phyloP scores from a whole-genome alignment of 2,888 invertebrate species.

The Aleiodes testaceus region DNA sequence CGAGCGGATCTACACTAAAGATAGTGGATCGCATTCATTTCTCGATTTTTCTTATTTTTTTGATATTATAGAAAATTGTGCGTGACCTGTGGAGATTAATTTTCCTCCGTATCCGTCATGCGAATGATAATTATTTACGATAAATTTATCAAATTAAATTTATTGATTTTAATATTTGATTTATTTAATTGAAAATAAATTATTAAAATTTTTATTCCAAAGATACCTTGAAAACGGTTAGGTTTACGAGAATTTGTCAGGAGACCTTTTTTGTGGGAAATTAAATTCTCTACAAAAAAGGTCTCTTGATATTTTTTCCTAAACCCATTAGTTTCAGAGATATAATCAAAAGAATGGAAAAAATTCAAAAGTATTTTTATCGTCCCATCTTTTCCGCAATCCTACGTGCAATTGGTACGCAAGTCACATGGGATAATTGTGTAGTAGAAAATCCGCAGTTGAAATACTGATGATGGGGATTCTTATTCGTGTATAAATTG shows the following conservation, averaged over 20 bases:
- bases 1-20: conserved; percentile 28
- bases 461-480: conserved; percentile 4
- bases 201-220: no score
- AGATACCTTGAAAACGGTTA: no score
- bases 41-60: neutral
- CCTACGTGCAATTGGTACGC: conserved; percentile 33
- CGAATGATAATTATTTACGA: neutral
- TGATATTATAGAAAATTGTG: conserved; percentile 22
- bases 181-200: no score
- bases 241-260: no score
- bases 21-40: conserved; percentile 26
- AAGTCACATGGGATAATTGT: conserved; percentile 31
- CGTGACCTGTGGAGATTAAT: conserved; percentile 13
- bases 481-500: conserved; percentile 33
- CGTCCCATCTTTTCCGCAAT: conserved; percentile 38
- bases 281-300: no score
- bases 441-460: conserved; percentile 10
- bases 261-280: no score
- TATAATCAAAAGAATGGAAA: no score
- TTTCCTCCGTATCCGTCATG: neutral
- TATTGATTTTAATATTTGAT: no score
- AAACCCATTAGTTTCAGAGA: no score
- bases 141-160: no score
- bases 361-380: conserved; percentile 5
- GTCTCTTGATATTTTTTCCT: no score